Percentiles rank a stretch among this genome's conserved stretches.
These are phyloP conservation scores for Microhierax caerulescens DNA, from an alignment of 2,797 vertebrate species.

Conservation along the genomic window DNA sequence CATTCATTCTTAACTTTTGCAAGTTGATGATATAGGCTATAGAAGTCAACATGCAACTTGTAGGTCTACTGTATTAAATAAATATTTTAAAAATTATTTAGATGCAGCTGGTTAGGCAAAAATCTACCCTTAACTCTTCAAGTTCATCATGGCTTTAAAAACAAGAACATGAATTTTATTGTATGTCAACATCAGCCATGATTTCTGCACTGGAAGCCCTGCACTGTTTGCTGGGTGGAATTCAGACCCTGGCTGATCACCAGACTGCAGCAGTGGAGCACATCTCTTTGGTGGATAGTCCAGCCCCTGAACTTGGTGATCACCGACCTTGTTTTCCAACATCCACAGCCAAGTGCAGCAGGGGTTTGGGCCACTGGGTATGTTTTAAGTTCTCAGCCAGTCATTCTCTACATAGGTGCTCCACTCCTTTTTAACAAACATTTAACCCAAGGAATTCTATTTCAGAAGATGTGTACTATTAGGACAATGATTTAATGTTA, in stretches of 20 bases:
- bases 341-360: background rate
- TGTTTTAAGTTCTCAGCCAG: background rate
- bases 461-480: background rate
- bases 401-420: background rate
- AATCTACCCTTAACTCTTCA: slow-evolving; percentile 2
- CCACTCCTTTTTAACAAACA: background rate
- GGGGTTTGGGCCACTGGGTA: background rate
- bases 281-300: background rate
- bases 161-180: background rate
- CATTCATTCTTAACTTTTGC: slow-evolving; percentile 37
- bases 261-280: background rate
- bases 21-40: slow-evolving; percentile 52
- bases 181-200: background rate
- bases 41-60: slow-evolving; percentile 58
- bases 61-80: slow-evolving; percentile 50
- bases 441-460: background rate
- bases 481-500: slow-evolving; percentile 6
- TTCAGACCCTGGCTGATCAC: background rate
- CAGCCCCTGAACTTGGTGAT: background rate
- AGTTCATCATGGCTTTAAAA: background rate
- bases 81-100: slow-evolving; percentile 30
- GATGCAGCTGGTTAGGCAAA: slow-evolving; percentile 45
- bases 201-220: background rate
- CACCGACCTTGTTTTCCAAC: background rate
- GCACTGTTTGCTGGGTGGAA: background rate